Conservation (phyloP, 2,113 vertebrate genomes). For the Zosterops borbonicus region DNA sequence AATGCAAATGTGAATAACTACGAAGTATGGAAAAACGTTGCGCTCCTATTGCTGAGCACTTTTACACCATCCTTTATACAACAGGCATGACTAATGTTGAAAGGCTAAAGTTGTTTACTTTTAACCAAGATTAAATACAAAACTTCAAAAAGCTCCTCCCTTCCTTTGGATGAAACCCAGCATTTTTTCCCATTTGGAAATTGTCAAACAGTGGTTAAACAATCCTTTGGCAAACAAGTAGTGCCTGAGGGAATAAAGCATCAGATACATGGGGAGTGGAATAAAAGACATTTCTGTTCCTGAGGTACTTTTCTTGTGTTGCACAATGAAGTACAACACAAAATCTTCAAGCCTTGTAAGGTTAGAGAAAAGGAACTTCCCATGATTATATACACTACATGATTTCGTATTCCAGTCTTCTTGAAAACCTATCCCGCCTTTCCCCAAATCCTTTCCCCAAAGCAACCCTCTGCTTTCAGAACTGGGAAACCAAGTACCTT, state of each 20-base stretch:
- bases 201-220: slow-evolving; percentile 65
- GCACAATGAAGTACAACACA: slow-evolving; percentile 18
- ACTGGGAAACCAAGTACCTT: not conserved
- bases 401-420: not conserved
- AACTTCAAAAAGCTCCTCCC: slow-evolving; percentile 66
- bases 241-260: slow-evolving; percentile 41
- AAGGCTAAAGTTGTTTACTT: slow-evolving; percentile 66
- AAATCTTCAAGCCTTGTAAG: slow-evolving; percentile 44
- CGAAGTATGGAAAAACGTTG: not conserved
- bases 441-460: not conserved
- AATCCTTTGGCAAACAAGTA: slow-evolving; percentile 68
- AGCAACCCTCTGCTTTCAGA: not conserved
- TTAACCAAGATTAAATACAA: slow-evolving; percentile 66
- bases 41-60: not conserved
- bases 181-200: slow-evolving; percentile 58
- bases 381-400: not conserved
- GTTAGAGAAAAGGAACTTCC: slow-evolving; percentile 19
- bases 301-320: slow-evolving; percentile 47
- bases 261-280: slow-evolving; percentile 46
- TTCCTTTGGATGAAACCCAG: slow-evolving; percentile 67
- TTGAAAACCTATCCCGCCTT: not conserved
- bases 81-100: slow-evolving; percentile 58
- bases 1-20: not conserved
- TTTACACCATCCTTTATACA: slow-evolving; percentile 30
- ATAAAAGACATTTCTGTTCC: slow-evolving; percentile 44